phyloP scores from a whole-genome alignment of 2,888 invertebrate genomes.

The Platycheirus rosarum region DNA sequence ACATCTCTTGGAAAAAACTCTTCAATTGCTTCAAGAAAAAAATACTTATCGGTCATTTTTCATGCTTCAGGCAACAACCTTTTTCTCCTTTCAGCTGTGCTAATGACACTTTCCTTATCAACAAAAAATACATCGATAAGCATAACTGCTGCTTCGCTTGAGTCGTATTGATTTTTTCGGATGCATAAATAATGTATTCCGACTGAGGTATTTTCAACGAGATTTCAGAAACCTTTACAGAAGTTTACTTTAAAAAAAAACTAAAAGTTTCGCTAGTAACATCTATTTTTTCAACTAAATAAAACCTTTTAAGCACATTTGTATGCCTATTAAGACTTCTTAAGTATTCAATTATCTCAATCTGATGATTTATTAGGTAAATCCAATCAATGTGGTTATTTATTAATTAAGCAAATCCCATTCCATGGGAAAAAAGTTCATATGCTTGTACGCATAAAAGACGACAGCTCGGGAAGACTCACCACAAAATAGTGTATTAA shows the following conservation, averaged over 20 bases:
- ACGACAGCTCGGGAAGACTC: not conserved
- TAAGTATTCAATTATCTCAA: conserved; percentile 20
- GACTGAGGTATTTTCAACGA: too few species aligned
- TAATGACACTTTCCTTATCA: conserved; percentile 53
- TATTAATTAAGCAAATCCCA: conserved; percentile 62
- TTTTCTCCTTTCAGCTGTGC: conserved; percentile 22
- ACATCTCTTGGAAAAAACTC: too few species aligned
- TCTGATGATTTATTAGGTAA: conserved; percentile 53
- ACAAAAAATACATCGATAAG: conserved; percentile 23
- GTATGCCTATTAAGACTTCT: conserved; percentile 43
- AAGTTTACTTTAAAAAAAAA: too few species aligned
- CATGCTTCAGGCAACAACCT: conserved; percentile 41
- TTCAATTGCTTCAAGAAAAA: too few species aligned
- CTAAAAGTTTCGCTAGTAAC: too few species aligned
- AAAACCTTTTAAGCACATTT: conserved; percentile 50
- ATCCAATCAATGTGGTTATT: conserved; percentile 70
- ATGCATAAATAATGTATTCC: conserved; percentile 1
- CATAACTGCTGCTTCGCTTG: conserved; percentile 19
- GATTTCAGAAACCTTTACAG: too few species aligned
- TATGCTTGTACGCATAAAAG: conserved; percentile 20
- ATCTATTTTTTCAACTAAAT: conserved; percentile 16
- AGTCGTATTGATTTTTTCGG: conserved; percentile 10
- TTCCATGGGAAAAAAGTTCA: conserved; percentile 25
- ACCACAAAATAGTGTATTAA: too few species aligned
- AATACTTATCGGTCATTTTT: conserved; percentile 37